Evolutionary conservation across 2,888 invertebrate species (phyloP), one percentile per base, ranked within the genome.

Genomic region (Cheilosia urbana): DNA sequence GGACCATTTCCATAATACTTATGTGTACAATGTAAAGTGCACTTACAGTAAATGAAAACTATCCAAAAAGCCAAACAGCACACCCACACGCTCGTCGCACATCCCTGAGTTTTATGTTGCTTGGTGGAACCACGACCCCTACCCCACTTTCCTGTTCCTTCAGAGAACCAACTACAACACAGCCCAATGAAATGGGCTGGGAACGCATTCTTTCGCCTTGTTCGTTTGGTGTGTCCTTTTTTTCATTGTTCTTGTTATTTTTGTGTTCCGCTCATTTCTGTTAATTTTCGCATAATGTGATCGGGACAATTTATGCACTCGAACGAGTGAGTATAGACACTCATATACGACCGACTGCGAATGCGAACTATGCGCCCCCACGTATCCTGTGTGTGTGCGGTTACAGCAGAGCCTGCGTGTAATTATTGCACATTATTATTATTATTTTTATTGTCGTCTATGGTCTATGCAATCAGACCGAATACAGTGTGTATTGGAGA

Each of bases 21-120:
- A 34, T 49, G 58, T 73, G 58, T 49, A 81, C 81, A 69, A 81
- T 76, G 81, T 81, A 81, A 81, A 76, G 81, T 81, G 81, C 81
- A 81, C 81, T 81, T 81, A 81, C 81, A 58, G 81, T 81, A 81
- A 81, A 81, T 81, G 81, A 81, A 76, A 81, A 81, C 81, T 81
- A 81, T 81, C 76, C 75, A 60, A 80, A 79, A 80, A 80, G 80
- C 75, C 75, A 63, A 75, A 69, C 80, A 65, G 62, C 37, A 65
- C 66, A 73, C 80, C 21, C 21, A 21, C 19, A 49, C 19, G 15
- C 21, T 4, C 17, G 15, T 45, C 45, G 13, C 37, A 37, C 37
- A 47, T 49, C 19, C 49, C 49, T 19, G 49, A 49, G 21, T 13
- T 7, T 2, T 49, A 13, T 1, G 49, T 17, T 19, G 49, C 11